A percentile compares a stretch with the other conserved stretches of the same genome.
Conservation (phyloP, 2,888 invertebrate species). For the Bombyx huttoni region DNA sequence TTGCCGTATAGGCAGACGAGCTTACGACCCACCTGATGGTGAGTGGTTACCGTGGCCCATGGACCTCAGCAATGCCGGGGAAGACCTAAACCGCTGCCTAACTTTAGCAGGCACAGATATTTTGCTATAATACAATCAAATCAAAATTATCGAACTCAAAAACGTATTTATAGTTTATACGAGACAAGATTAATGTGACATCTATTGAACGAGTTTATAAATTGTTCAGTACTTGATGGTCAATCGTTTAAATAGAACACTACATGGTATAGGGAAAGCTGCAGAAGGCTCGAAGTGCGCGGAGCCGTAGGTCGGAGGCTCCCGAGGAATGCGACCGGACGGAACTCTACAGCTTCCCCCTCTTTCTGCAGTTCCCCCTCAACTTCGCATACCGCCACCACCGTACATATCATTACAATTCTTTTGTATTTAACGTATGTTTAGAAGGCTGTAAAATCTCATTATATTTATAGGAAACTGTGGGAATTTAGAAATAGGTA, state of each 20-base stretch:
- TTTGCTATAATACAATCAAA: no score
- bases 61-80: no score
- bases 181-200: not conserved
- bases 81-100: no score
- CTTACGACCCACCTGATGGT: no score
- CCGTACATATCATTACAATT: slow-evolving; percentile 10
- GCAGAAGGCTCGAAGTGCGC: slow-evolving; percentile 22
- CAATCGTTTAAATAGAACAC: slow-evolving; percentile 1
- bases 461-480: no score
- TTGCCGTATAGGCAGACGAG: no score
- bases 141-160: no score
- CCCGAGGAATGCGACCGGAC: slow-evolving; percentile 60
- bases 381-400: slow-evolving; percentile 3
- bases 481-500: no score
- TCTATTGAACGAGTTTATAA: not conserved
- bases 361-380: slow-evolving; percentile 9
- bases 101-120: no score
- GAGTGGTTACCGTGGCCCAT: no score
- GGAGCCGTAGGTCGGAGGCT: slow-evolving; percentile 47
- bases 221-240: not conserved
- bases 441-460: no score
- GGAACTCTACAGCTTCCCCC: slow-evolving; percentile 6
- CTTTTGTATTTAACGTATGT: slow-evolving; percentile 8
- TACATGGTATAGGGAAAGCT: slow-evolving; percentile 36
- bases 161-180: no score